A percentile compares a stretch with the other conserved stretches of the same genome.
Evolutionary conservation across 2,113 vertebrate genomes (phyloP).

Genomic region (Cephalopholis sonnerati): DNA sequence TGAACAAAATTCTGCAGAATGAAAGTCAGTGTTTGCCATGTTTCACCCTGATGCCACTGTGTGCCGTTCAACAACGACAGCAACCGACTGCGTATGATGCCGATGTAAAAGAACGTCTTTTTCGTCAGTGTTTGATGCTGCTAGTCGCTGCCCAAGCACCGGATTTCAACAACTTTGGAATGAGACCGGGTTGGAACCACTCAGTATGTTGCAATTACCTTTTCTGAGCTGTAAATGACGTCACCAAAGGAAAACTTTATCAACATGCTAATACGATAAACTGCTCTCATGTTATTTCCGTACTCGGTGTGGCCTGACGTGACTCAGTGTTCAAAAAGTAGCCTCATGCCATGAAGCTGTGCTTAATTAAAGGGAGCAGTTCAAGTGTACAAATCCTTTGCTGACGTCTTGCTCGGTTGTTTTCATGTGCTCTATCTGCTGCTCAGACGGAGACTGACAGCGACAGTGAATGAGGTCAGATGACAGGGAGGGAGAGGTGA

Average conservation of each 20-base stretch:
- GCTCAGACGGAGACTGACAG: not conserved
- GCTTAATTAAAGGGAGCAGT: not conserved
- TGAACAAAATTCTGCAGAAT: too few species aligned
- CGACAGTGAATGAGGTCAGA: constrained; percentile 14
- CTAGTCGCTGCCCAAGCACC: too few species aligned
- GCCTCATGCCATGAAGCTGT: not conserved
- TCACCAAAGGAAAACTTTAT: not conserved
- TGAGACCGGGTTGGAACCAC: too few species aligned
- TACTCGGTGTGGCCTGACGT: not conserved
- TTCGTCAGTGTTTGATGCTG: too few species aligned
- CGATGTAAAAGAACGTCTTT: too few species aligned
- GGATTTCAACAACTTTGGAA: too few species aligned
- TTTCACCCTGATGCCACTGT: too few species aligned
- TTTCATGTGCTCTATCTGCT: constrained; percentile 9
- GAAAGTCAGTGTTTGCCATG: too few species aligned
- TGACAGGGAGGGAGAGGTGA: not conserved
- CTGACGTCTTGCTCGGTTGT: not conserved
- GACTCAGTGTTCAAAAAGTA: not conserved
- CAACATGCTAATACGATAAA: not conserved
- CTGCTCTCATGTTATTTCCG: not conserved
- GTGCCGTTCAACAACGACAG: too few species aligned
- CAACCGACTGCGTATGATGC: too few species aligned
- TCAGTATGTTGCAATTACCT: too few species aligned
- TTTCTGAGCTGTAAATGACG: too few species aligned
- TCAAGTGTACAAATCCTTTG: not conserved